Conservation (phyloP, 2,797 vertebrate genomes). For the Danio aesculapii region DNA sequence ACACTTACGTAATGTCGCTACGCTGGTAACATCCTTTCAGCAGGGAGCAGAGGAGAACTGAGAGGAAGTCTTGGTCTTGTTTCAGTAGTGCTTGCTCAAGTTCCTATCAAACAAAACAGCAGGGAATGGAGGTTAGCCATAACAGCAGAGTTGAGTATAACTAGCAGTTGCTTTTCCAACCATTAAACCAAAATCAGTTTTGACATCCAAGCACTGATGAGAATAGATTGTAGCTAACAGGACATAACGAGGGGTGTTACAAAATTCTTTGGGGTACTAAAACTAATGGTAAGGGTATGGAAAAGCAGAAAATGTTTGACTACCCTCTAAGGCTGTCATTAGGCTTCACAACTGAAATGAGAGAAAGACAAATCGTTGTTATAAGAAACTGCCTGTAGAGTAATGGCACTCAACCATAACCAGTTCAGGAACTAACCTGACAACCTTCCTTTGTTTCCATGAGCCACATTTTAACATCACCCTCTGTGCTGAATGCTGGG, state of each 20-base stretch:
- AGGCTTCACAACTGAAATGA: slow-evolving; percentile 8
- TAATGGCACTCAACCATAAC: not conserved
- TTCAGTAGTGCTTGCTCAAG: slow-evolving; percentile 93
- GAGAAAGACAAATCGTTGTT: slow-evolving; percentile 20
- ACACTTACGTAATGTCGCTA: slow-evolving; percentile 95
- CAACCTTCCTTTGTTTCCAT: slow-evolving; percentile 7
- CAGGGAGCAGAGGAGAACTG: slow-evolving; percentile 91
- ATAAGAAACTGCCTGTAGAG: slow-evolving; percentile 9
- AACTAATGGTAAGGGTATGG: slow-evolving; percentile 23
- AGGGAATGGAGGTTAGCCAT: slow-evolving; percentile 47
- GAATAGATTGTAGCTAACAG: not conserved
- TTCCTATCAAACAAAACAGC: slow-evolving; percentile 80
- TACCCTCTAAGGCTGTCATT: slow-evolving; percentile 1
- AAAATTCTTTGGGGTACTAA: slow-evolving; percentile 1
- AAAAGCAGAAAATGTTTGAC: slow-evolving; percentile 18
- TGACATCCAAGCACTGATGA: slow-evolving; percentile 15
- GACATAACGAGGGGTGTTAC: not conserved
- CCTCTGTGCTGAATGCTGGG: not conserved
- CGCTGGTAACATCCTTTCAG: slow-evolving; percentile 98
- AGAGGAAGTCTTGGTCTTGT: slow-evolving; percentile 92
- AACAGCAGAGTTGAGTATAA: slow-evolving; percentile 11
- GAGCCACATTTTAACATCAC: not conserved
- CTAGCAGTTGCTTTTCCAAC: slow-evolving; percentile 21
- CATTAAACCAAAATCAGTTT: slow-evolving; percentile 25
- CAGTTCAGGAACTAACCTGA: slow-evolving; percentile 15